phyloP scores from a whole-genome alignment of 2,888 invertebrate genomes.

The Dolomedes plantarius region DNA sequence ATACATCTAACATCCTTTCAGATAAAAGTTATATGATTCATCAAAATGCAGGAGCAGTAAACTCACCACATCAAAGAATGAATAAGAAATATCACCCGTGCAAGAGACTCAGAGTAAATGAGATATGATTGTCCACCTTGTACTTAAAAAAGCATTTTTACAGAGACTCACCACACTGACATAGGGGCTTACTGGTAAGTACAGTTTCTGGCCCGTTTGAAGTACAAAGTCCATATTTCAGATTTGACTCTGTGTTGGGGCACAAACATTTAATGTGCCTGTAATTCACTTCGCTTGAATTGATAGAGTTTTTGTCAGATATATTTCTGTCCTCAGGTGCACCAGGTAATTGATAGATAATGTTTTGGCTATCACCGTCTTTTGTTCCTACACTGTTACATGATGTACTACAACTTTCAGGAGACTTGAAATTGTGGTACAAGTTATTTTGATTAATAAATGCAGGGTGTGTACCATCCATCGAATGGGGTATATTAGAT shows the following conservation, averaged over 20 bases:
- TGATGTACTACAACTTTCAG: not conserved
- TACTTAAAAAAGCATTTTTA: not conserved
- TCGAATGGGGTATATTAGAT: conserved; percentile 46
- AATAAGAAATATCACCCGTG: conserved; percentile 65
- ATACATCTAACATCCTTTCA: not conserved
- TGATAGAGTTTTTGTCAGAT: not conserved
- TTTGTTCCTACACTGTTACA: not conserved
- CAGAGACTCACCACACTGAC: conserved; percentile 26
- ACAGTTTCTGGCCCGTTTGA: conserved; percentile 2
- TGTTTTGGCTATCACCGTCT: not conserved
- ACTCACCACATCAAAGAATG: conserved; percentile 8
- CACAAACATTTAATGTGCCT: conserved; percentile 19
- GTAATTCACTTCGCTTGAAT: not conserved
- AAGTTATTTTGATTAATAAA: conserved; percentile 17
- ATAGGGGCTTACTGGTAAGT: conserved; percentile 24
- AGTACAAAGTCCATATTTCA: not conserved
- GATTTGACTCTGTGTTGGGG: not conserved
- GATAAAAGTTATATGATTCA: conserved; percentile 22
- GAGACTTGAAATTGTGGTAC: not conserved
- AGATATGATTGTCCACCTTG: conserved; percentile 64
- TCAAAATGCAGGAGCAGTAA: conserved; percentile 7
- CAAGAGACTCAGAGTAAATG: conserved; percentile 27
- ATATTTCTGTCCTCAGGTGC: not conserved
- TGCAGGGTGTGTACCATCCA: not conserved
- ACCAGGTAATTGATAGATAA: not conserved